A percentile compares a stretch with the other conserved stretches of the same genome.
phyloP scores from a whole-genome alignment of 2,888 invertebrate species.

The Nasonia oneida region DNA sequence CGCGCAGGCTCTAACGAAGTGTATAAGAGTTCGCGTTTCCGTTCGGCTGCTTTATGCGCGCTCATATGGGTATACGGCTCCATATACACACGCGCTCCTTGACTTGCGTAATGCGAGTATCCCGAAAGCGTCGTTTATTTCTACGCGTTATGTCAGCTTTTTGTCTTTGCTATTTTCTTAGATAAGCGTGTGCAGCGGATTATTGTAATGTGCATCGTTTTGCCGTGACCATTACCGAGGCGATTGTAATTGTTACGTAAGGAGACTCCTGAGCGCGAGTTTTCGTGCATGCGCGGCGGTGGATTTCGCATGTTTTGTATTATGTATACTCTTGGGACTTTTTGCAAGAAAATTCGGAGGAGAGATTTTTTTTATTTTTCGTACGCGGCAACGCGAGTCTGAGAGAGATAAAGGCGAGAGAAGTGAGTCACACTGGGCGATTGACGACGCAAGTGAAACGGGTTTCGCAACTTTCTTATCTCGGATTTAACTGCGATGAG shows the following conservation, averaged over 20 bases:
- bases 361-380: neutral
- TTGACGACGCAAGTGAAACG: neutral
- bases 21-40: slow-evolving; percentile 48
- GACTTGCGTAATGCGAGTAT: slow-evolving; percentile 41
- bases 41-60: slow-evolving; percentile 3
- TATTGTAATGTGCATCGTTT: neutral
- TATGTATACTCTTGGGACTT: neutral
- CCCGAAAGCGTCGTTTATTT: slow-evolving; percentile 13
- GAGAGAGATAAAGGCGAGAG: neutral
- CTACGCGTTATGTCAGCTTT: slow-evolving; percentile 25
- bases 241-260: neutral
- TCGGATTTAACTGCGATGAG: slow-evolving; percentile 9
- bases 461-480: slow-evolving; percentile 39
- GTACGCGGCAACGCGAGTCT: neutral
- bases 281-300: neutral
- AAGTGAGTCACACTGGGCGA: slow-evolving; percentile 16
- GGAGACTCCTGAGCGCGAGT: neutral
- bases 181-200: slow-evolving; percentile 1
- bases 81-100: neutral
- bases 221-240: neutral
- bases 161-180: slow-evolving; percentile 1
- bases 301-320: neutral
- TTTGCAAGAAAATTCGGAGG: neutral
- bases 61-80: neutral
- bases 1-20: slow-evolving; percentile 47